phyloP scores from a whole-genome alignment of 2,888 invertebrate species.

The Drosophila rellima region DNA sequence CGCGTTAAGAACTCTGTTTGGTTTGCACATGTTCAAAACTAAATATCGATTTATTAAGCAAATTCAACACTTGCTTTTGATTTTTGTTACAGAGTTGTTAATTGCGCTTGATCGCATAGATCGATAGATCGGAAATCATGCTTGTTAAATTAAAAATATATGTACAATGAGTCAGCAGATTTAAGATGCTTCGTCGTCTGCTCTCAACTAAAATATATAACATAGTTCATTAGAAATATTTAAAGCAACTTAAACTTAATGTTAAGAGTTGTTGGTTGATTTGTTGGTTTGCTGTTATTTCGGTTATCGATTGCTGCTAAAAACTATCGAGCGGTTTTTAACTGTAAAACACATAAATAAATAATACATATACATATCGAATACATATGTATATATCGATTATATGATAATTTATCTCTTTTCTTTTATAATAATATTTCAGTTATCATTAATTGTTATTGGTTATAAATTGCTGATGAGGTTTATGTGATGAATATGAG shows the following conservation, averaged over 20 bases:
- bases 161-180: constrained; percentile 60
- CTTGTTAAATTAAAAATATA: constrained; percentile 44
- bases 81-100: constrained; percentile 37
- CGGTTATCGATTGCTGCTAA: constrained; percentile 51
- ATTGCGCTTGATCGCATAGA: constrained; percentile 34
- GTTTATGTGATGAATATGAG: constrained; percentile 50
- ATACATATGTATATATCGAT: constrained; percentile 28
- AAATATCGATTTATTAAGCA: constrained; percentile 17
- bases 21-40: constrained; percentile 31
- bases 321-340: constrained; percentile 52
- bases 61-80: too few relatives aligned
- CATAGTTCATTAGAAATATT: constrained; percentile 68
- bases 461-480: constrained; percentile 61
- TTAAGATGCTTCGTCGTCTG: constrained; percentile 34
- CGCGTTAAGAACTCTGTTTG: constrained; percentile 49
- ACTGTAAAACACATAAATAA: constrained; percentile 47
- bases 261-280: constrained; percentile 66
- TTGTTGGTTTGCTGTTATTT: constrained; percentile 21
- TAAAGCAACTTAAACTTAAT: constrained; percentile 76
- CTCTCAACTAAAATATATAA: constrained; percentile 59
- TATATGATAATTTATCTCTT: constrained; percentile 33
- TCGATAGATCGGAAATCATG: constrained; percentile 53
- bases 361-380: constrained; percentile 37
- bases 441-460: constrained; percentile 31
- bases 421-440: constrained; percentile 6